Base-by-base conservation (phyloP, 2,888 invertebrate genomes). In the Rhagonycha fulva region DNA sequence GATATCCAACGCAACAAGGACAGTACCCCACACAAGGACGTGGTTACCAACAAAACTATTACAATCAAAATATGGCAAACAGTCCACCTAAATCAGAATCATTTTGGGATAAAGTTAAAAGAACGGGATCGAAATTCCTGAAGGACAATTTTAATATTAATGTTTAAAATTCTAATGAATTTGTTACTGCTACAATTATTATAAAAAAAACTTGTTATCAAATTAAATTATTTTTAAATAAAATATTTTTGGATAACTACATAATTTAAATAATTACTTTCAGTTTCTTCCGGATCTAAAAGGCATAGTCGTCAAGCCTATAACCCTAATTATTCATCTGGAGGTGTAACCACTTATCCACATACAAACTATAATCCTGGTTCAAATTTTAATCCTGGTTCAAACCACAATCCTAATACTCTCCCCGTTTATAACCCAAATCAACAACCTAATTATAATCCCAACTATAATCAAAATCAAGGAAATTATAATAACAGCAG, bases 401-500 rank as follows among this genome's bases (percentile, higher is more conserved):
- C 47, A 9, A 47, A 47, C n/a, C 7, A 47, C n/a, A 47, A 47
- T 47, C 47, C 47, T 7, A 47, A 47, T 5, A 47, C 5, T 7
- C n/a, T n/a, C 9, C 47, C 47, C 7, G n/a, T 12, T 47, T 47
- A 47, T 12, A 60, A 70, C 10, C 71, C 62, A 62, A 71, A 26
- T 26, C 71, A 66, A 66, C 71, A 63, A 14, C 24, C 14, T 7
- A 62, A 14, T 26, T 70, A 47, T 47, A 47, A 70, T 61, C 70
- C 70, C 4, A 28, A 28, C n/a, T 63, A 71, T 14, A 63, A 71
- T 30, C 71, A 66, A 30, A 47, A 47, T 47, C 63, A 71, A 19
- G 23, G 12, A 24, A 24, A 24, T 23, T 24, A 66, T 26, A 66
- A 66, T 12, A 23, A 66, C 11, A 66, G 12, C 24, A 23, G 26